Conservation (phyloP, 2,888 invertebrate genomes). For the Drosophila prolongata region DNA sequence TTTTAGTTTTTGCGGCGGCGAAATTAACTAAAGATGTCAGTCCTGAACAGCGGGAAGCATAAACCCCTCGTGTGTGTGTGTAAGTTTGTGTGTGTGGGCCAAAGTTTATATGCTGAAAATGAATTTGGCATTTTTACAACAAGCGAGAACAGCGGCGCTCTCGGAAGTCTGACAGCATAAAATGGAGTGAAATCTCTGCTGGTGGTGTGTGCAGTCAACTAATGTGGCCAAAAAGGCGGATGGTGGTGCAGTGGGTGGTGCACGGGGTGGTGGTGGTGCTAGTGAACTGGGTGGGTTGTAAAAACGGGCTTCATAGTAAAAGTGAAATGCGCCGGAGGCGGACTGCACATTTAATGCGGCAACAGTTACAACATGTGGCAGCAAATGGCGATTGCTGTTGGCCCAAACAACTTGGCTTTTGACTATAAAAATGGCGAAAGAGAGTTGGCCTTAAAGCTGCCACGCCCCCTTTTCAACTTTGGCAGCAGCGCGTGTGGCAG, state of each 20-base stretch:
- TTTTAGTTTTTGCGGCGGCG: slow-evolving; percentile 53
- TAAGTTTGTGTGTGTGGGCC: slow-evolving; percentile 39
- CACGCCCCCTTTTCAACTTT: slow-evolving; percentile 51
- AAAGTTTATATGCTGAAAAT: slow-evolving; percentile 77
- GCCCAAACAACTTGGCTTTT: slow-evolving; percentile 73
- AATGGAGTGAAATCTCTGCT: slow-evolving; percentile 78
- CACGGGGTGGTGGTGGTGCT: not conserved
- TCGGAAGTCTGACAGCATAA: slow-evolving; percentile 80
- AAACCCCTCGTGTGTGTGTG: slow-evolving; percentile 43
- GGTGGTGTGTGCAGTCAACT: slow-evolving; percentile 70
- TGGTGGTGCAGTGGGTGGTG: slow-evolving; percentile 5
- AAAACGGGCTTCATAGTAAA: slow-evolving; percentile 71
- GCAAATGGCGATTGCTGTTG: slow-evolving; percentile 63
- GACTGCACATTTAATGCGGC: slow-evolving; percentile 71
- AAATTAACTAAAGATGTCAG: slow-evolving; percentile 74
- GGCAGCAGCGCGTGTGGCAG: slow-evolving; percentile 42
- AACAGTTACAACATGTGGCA: slow-evolving; percentile 77
- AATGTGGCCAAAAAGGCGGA: slow-evolving; percentile 35
- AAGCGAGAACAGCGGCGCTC: slow-evolving; percentile 57
- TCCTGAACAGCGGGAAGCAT: slow-evolving; percentile 52
- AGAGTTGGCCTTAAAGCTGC: slow-evolving; percentile 68
- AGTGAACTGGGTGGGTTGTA: slow-evolving; percentile 36
- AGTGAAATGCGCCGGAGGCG: slow-evolving; percentile 67
- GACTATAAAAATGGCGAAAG: slow-evolving; percentile 61
- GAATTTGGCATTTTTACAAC: slow-evolving; percentile 81